These are phyloP conservation scores for Crossaster papposus DNA, from an alignment of 53 echinoderm and acorn worm species.

Conservation along the genomic window DNA sequence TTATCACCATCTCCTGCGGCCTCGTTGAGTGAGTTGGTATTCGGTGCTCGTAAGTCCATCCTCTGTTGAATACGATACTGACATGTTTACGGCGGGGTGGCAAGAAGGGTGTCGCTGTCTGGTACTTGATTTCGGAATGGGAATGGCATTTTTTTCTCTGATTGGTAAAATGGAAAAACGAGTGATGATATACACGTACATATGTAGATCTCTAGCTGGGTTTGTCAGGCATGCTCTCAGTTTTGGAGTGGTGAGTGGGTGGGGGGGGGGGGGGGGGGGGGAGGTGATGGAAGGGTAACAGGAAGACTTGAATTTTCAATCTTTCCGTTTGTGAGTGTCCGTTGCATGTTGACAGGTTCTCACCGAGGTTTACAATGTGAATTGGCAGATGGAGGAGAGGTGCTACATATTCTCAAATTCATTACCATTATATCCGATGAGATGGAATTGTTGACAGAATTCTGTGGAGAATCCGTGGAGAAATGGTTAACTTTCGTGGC, in stretches of 20 bases:
- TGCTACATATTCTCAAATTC: neutral
- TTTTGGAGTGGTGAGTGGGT: neutral
- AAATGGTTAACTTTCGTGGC: too few relatives aligned
- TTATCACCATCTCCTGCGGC: neutral
- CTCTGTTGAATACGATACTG: conserved; percentile 10
- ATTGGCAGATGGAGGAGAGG: neutral
- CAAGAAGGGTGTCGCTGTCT: conserved; percentile 5
- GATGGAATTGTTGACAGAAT: too few relatives aligned
- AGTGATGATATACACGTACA: neutral
- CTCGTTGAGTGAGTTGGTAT: neutral
- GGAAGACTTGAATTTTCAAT: neutral
- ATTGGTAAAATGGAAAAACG: neutral
- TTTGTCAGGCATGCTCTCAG: neutral
- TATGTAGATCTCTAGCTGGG: neutral
- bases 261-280: neutral
- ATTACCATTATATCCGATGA: too few relatives aligned
- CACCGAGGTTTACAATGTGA: too few relatives aligned
- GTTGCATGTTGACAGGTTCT: neutral
- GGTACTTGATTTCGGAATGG: conserved; percentile 32
- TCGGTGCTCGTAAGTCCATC: neutral
- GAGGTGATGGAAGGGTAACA: too few relatives aligned
- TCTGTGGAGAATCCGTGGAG: too few relatives aligned
- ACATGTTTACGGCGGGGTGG: conserved; percentile 26
- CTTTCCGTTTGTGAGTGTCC: too few relatives aligned
- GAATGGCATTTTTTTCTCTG: conserved; percentile 9